Conservation (phyloP, 2,797 vertebrate genomes). For the Trichosurus vulpecula region DNA sequence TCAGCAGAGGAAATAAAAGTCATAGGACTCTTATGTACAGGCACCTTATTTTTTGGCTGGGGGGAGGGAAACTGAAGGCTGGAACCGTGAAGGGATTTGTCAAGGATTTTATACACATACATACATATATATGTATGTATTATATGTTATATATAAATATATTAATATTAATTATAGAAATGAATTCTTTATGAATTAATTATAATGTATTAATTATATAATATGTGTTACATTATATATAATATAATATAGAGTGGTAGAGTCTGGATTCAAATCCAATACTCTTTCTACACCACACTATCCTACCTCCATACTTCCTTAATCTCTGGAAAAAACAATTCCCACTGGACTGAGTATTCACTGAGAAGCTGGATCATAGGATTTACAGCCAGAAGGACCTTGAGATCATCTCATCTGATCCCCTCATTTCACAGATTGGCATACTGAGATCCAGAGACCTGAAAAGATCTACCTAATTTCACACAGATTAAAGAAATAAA, state of each 20-base stretch:
- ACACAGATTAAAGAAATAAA: neutral
- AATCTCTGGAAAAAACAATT: neutral
- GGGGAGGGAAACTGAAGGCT: neutral
- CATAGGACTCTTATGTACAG: neutral
- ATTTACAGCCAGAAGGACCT: neutral
- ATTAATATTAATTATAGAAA: too few species aligned
- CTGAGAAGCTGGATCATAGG: neutral
- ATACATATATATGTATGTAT: too few species aligned
- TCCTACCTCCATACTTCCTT: neutral
- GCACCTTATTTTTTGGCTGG: neutral
- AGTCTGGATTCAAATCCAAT: neutral
- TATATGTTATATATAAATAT: too few species aligned
- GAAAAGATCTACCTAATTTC: neutral
- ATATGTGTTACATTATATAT: too few species aligned
- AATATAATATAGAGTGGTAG: too few species aligned
- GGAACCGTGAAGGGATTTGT: neutral
- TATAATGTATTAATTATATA: too few species aligned
- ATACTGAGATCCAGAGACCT: neutral
- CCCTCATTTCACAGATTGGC: neutral
- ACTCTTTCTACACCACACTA: neutral
- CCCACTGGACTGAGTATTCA: neutral
- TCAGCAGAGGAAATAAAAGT: neutral
- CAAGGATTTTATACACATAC: neutral
- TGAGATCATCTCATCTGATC: neutral
- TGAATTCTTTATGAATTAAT: too few species aligned